phyloP scores from a whole-genome alignment of 2,888 invertebrate genomes.

The Cylloceria caligata region DNA sequence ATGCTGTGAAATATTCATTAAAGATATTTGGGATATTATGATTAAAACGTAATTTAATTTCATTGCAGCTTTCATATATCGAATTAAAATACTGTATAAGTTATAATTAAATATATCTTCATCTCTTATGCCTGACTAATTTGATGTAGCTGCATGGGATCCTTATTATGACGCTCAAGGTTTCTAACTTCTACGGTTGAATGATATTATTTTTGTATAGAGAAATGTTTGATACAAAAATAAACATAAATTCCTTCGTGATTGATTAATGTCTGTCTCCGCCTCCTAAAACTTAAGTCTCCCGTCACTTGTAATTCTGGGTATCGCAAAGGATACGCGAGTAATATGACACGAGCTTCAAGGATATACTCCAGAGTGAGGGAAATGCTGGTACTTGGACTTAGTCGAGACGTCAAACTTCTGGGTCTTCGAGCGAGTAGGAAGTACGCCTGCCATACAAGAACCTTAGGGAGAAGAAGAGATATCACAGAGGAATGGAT shows the following conservation, averaged over 20 bases:
- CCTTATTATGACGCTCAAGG: background rate
- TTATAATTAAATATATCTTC: too few species aligned
- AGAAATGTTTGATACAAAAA: background rate
- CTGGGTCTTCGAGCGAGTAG: constrained; percentile 13
- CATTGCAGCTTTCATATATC: background rate
- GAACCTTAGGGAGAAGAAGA: background rate
- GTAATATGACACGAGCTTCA: background rate
- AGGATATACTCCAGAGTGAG: background rate
- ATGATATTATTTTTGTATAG: background rate
- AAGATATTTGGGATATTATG: background rate
- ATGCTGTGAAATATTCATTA: too few species aligned
- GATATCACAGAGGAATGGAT: background rate
- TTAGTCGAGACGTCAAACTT: constrained; percentile 28
- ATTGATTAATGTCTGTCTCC: background rate
- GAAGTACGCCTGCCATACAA: background rate
- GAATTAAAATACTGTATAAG: too few species aligned
- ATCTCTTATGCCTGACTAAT: background rate
- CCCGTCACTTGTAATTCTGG: background rate
- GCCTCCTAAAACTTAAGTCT: background rate
- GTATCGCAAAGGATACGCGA: background rate
- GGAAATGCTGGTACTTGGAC: background rate
- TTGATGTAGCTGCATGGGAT: background rate
- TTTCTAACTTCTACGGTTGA: background rate
- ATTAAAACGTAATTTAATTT: background rate
- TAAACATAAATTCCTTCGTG: background rate